phyloP scores from a whole-genome alignment of 92 coral and sea anemone genomes.

The Virgularia gustaviana region DNA sequence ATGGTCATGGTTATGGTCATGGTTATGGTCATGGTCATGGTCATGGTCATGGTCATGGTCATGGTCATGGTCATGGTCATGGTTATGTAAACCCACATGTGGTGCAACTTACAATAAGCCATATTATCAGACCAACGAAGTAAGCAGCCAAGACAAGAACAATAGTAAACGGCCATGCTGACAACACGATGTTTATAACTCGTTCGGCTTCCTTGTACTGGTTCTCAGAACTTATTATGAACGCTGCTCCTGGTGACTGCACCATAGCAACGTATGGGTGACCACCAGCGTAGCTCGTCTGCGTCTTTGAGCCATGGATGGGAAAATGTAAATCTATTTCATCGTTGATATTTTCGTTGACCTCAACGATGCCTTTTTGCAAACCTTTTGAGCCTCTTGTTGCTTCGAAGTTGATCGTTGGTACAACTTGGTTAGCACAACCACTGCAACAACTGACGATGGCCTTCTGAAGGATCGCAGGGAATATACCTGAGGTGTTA shows the following conservation, averaged over 20 bases:
- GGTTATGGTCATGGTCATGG: not conserved
- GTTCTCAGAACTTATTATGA: slow-evolving; percentile 4
- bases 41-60: not conserved
- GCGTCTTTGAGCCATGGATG: not conserved
- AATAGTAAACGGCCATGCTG: slow-evolving; percentile 1
- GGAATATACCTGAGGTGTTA: slow-evolving; percentile 71
- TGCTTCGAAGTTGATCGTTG: slow-evolving; percentile 3
- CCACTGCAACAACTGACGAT: slow-evolving; percentile 19
- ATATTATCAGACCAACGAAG: slow-evolving; percentile 18
- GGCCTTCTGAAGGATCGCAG: slow-evolving; percentile 56
- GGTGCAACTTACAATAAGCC: slow-evolving; percentile 15
- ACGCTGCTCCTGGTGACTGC: slow-evolving; percentile 25
- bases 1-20: not conserved
- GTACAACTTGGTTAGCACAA: not conserved
- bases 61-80: not conserved
- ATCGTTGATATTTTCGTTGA: not conserved
- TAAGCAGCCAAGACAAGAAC: not conserved
- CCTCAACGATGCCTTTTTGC: slow-evolving; percentile 15
- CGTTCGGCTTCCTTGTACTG: slow-evolving; percentile 8
- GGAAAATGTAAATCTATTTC: slow-evolving; percentile 20
- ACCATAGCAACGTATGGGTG: slow-evolving; percentile 20
- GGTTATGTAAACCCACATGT: not conserved
- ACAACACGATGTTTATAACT: not conserved
- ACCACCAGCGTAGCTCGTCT: slow-evolving; percentile 4
- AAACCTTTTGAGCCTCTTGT: not conserved